These are phyloP conservation scores for Parasteatoda lunata DNA, from an alignment of 2,888 invertebrate species.

Conservation along the genomic window DNA sequence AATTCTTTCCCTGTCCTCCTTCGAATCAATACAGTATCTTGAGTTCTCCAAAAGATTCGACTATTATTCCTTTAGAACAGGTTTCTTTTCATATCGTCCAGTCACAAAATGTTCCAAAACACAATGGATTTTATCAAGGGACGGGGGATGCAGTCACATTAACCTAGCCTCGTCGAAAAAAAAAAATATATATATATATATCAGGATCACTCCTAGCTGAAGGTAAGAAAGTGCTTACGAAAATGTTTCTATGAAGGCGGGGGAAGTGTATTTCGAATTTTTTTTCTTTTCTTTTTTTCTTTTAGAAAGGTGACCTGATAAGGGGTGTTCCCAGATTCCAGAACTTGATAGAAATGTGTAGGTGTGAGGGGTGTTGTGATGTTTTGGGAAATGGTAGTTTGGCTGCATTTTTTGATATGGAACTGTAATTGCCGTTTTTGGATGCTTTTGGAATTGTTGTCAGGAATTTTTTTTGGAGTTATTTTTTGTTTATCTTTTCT, in stretches of 20 bases:
- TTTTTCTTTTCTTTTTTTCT: neutral
- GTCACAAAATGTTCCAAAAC: neutral
- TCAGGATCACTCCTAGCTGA: constrained; percentile 18
- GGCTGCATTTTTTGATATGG: neutral
- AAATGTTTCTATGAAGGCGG: neutral
- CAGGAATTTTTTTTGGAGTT: too few relatives aligned
- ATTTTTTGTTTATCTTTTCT: too few relatives aligned
- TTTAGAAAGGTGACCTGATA: neutral
- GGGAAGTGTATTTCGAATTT: neutral
- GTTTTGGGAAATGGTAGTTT: neutral
- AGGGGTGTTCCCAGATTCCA: neutral
- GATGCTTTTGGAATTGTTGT: too few relatives aligned
- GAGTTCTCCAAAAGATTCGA: constrained; percentile 4
- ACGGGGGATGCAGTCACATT: constrained; percentile 9
- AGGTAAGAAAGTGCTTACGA: neutral
- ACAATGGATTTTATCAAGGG: constrained; percentile 20
- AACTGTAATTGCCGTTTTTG: neutral
- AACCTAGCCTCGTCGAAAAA: neutral
- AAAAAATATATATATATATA: constrained; percentile 14
- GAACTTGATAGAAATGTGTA: neutral
- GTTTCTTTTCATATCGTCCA: constrained; percentile 30
- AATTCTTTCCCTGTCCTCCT: neutral
- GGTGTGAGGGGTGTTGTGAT: neutral
- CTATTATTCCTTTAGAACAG: constrained; percentile 27
- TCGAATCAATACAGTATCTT: constrained; percentile 32